These are phyloP conservation scores for Indicator indicator DNA, from an alignment of 2,113 vertebrate species.

Conservation along the genomic window DNA sequence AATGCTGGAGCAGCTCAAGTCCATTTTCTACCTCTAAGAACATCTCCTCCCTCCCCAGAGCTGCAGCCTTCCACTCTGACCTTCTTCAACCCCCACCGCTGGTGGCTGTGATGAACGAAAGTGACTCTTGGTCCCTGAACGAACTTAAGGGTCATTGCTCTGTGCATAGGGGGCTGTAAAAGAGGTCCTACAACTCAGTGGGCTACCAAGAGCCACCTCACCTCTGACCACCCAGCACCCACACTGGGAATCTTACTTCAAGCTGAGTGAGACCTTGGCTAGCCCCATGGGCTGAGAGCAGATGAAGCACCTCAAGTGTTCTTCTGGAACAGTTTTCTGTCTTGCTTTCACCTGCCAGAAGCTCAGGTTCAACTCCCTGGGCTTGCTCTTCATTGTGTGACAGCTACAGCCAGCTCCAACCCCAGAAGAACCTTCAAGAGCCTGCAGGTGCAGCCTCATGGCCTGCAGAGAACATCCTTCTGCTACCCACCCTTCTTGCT, in stretches of 20 bases:
- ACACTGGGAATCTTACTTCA: not conserved
- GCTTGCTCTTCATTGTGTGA: not conserved
- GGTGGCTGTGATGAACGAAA: not conserved
- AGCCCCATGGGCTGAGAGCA: not conserved
- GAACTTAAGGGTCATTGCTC: accelerated
- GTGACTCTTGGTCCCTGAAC: not conserved
- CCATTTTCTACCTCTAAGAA: not conserved
- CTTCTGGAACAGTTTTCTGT: not conserved
- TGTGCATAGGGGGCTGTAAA: accelerated
- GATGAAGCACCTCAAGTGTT: not conserved
- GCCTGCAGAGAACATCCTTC: too few species aligned
- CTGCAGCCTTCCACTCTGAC: not conserved
- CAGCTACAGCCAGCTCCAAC: not conserved
- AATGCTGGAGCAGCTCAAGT: not conserved
- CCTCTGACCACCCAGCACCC: too few species aligned
- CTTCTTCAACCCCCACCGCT: not conserved
- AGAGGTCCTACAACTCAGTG: not conserved
- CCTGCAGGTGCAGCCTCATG: accelerated
- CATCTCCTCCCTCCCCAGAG: not conserved
- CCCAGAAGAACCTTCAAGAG: too few species aligned
- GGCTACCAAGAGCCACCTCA: not conserved
- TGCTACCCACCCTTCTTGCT: too few species aligned
- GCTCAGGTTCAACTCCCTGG: not conserved
- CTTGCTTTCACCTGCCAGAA: not conserved
- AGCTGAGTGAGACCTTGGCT: not conserved